phyloP scores from a whole-genome alignment of 2,888 invertebrate genomes.

The Nephrotoma flavescens region DNA sequence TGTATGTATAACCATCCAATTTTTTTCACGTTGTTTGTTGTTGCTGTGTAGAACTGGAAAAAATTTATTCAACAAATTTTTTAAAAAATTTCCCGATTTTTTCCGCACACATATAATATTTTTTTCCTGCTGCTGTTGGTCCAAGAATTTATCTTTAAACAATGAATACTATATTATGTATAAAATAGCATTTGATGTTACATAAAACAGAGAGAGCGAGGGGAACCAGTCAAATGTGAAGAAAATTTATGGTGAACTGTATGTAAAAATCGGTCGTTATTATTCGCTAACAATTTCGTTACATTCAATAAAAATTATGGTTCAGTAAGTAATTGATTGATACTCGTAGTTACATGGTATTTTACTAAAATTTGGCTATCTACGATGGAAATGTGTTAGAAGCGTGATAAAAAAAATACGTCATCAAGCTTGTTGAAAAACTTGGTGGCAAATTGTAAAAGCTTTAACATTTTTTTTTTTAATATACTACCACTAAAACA shows the following conservation, averaged over 20 bases:
- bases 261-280: too few relatives aligned
- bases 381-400: too few relatives aligned
- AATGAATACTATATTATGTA: background rate
- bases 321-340: background rate
- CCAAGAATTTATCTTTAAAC: background rate
- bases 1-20: background rate
- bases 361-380: too few relatives aligned
- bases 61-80: background rate
- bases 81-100: background rate
- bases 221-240: background rate
- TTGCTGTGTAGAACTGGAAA: background rate
- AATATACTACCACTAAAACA: too few relatives aligned
- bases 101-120: background rate
- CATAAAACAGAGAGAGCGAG: background rate
- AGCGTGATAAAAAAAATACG: too few relatives aligned
- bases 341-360: background rate
- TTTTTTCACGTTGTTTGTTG: background rate
- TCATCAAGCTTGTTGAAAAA: too few relatives aligned
- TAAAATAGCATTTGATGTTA: background rate
- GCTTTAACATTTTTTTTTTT: too few relatives aligned
- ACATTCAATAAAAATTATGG: background rate
- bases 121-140: background rate
- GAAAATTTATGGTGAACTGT: background rate
- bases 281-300: background rate
- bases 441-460: too few relatives aligned